Base-by-base conservation (phyloP, 2,888 invertebrate genomes). In the Ptilodon capucinus region DNA sequence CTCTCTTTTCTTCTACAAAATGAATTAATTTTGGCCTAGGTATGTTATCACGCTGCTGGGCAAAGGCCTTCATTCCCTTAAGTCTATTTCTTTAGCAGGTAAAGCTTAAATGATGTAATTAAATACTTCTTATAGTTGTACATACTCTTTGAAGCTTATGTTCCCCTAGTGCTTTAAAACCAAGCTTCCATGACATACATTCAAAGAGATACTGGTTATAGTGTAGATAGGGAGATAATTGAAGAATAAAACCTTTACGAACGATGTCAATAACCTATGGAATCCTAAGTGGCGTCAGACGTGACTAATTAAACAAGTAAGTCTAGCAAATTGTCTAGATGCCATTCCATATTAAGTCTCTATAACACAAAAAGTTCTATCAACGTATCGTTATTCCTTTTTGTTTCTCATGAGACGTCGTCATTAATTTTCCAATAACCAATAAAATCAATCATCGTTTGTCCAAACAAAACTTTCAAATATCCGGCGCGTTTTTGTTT, bases 401-500 rank as follows among this genome's bases (percentile, higher is more conserved):
- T 8, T 18, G 14, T 18, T 18, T 1, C 11, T 21, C 16, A 25
- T 23, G 14, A 40, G 16, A 13, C n/a, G 19, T 38, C 40, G 23
- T 60, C 56, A 71, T 62, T 67, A 69, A 72, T 70, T 69, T 74
- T 74, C 71, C 66, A 60, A 66, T 79, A 76, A 74, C 64, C 65
- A 74, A 79, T 79, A 79, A 79, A 77, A 83, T 84, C 75, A 79
- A 84, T 86, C 83, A 79, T 73, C 55, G 54, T 48, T 39, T 66
- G 75, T 83, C 81, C 81, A 79, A 82, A 84, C 71, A 78, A 70
- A 79, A 76, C 75, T 69, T 72, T 75, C 74, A 68, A 77, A 81
- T 81, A 82, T 83, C 81, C 81, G 76, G 76, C 62, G 69, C 57
- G 64, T 74, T 70, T n/a, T 74, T 83, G 81, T 88, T 85, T 85